A percentile compares a stretch with the other conserved stretches of the same genome.
These are phyloP conservation scores for Nycticorax nycticorax DNA, from an alignment of 2,113 vertebrate species.

Conservation along the genomic window DNA sequence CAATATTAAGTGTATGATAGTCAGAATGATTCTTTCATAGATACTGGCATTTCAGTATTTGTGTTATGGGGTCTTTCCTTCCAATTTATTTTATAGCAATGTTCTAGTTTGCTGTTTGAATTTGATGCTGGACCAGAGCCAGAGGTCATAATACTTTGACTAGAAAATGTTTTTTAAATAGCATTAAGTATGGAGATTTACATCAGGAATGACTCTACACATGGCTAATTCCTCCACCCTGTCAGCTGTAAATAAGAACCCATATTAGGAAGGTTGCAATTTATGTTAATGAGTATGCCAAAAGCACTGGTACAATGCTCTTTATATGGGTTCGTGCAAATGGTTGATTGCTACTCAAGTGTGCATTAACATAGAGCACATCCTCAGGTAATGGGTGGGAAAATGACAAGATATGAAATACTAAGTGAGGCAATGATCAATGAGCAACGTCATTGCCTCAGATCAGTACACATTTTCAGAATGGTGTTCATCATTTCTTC, in stretches of 20 bases:
- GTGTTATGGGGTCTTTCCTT: background rate
- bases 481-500: background rate
- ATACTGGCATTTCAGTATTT: background rate
- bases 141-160: background rate
- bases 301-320: background rate
- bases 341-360: background rate
- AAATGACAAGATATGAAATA: background rate
- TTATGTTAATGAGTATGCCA: background rate
- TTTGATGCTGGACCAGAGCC: background rate
- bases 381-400: background rate
- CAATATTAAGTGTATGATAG: background rate
- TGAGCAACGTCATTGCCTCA: background rate
- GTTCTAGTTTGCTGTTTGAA: background rate
- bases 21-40: background rate
- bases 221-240: conserved; percentile 3
- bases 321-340: background rate
- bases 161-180: conserved; percentile 1
- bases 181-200: background rate
- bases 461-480: background rate
- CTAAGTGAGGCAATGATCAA: background rate
- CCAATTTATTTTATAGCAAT: background rate
- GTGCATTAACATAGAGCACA: background rate
- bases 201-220: background rate
- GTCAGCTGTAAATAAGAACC: conserved; percentile 7
- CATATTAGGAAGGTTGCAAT: background rate